Percentiles rank a stretch among this genome's conserved stretches.
These are phyloP conservation scores for Aleadryas rufinucha DNA, from an alignment of 2,113 vertebrate species.

Conservation along the genomic window DNA sequence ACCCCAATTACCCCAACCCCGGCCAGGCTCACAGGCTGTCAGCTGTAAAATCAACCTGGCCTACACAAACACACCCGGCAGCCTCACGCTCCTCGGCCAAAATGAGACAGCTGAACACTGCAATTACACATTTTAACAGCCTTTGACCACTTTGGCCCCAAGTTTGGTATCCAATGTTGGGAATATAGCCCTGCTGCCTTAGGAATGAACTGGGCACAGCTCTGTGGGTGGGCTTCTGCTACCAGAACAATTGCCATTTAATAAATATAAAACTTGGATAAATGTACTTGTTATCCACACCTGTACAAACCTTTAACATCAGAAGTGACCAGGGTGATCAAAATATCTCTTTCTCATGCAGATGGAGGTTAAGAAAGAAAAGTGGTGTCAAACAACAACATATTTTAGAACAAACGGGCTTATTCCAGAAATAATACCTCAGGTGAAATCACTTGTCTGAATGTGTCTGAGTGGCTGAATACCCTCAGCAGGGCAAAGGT, in stretches of 20 bases:
- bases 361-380: not conserved
- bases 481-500: not conserved
- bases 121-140: not conserved
- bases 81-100: not conserved
- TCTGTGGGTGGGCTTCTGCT: not conserved
- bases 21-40: not conserved
- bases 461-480: not conserved
- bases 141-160: not conserved
- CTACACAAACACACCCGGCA: not conserved
- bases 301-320: not conserved
- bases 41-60: not conserved
- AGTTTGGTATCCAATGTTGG: not conserved
- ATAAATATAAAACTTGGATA: not conserved
- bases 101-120: not conserved
- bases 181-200: not conserved
- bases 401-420: not conserved
- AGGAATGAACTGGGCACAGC: not conserved
- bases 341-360: not conserved
- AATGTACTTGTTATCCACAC: not conserved
- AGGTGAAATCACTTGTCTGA: not conserved
- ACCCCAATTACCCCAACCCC: fast-evolving
- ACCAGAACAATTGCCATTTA: not conserved
- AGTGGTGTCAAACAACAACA: not conserved
- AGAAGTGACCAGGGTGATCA: not conserved
- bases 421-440: not conserved